phyloP scores from a whole-genome alignment of 2,113 vertebrate species.

The Chauna torquata region DNA sequence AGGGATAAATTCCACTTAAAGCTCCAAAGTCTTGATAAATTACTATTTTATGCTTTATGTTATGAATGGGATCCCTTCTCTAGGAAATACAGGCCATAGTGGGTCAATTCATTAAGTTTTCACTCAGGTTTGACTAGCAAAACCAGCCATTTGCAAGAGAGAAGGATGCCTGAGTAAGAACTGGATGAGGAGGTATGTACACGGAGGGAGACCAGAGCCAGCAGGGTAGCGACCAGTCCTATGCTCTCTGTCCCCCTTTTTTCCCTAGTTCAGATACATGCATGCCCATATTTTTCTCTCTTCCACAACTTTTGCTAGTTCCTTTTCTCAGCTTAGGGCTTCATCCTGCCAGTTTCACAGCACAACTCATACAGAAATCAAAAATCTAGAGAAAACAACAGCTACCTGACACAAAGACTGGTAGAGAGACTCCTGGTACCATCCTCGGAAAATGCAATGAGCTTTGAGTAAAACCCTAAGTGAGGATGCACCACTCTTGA shows the following conservation, averaged over 20 bases:
- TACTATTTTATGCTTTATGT: neutral
- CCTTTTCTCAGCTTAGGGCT: neutral
- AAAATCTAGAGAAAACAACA: neutral
- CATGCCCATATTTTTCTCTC: neutral
- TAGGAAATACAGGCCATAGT: neutral
- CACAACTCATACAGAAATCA: neutral
- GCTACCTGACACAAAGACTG: neutral
- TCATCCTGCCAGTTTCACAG: neutral
- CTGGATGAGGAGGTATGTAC: neutral
- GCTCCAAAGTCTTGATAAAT: neutral
- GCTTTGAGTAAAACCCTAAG: neutral
- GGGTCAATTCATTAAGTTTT: neutral
- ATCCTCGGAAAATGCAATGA: neutral
- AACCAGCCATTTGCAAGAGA: neutral
- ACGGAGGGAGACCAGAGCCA: neutral
- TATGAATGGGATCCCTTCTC: neutral
- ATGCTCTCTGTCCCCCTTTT: neutral
- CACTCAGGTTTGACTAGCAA: neutral
- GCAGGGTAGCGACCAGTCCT: neutral
- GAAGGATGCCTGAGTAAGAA: neutral
- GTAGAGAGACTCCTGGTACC: neutral
- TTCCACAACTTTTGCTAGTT: neutral
- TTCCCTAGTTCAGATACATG: neutral
- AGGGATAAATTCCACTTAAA: neutral
- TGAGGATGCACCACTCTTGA: rapidly evolving